Evolutionary conservation across 2,113 vertebrate genomes (phyloP), one percentile per base, ranked within the genome.

Genomic region (human (Homo sapiens)): DNA sequence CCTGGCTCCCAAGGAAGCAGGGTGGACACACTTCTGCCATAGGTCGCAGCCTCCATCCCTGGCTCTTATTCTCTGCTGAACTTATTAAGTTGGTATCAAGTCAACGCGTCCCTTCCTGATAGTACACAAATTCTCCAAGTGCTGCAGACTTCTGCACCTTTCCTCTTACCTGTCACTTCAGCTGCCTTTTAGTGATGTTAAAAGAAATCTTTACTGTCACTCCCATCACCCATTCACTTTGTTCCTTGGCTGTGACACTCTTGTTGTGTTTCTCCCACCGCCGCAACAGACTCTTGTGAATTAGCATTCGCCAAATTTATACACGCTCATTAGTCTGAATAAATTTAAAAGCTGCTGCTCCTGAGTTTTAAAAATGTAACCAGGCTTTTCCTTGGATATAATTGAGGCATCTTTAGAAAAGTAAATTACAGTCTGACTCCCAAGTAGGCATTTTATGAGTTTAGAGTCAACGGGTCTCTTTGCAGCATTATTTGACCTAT

Each of bases 181-280:
- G 98, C 99, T 98, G 98, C 98, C 98, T 98, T 98, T 99, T 99
- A 99, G 99, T 99, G 99, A 99, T 99, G 99, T 99, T 99, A 99
- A 99, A 99, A 99, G 99, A 99, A 99, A 99, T 99, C 99, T 99
- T 99, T 99, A 99, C 99, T 99, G 99, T 99, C 99, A 99, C 98
- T 99, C 99, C 99, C 98, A 99, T 99, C 99, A 99, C 98, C 99
- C 99, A 99, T 99, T 99, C 99, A 99, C 99, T 99, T 99, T 99
- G 99, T 99, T 99, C 99, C 99, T 98, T 52, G 98, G 98, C 99
- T 96, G 99, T 99, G 99, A 99, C 99, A 99, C 99, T 98, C 99
- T 99, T 99, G 98, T 99, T 99, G 99, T 99, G 99, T 98, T 98
- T 98, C 98, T 98, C 94, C 98, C 95, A 89, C 98, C 97, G 98